Evolutionary conservation across 2,888 invertebrate genomes (phyloP).

Genomic region (Linnaemya vulpina): DNA sequence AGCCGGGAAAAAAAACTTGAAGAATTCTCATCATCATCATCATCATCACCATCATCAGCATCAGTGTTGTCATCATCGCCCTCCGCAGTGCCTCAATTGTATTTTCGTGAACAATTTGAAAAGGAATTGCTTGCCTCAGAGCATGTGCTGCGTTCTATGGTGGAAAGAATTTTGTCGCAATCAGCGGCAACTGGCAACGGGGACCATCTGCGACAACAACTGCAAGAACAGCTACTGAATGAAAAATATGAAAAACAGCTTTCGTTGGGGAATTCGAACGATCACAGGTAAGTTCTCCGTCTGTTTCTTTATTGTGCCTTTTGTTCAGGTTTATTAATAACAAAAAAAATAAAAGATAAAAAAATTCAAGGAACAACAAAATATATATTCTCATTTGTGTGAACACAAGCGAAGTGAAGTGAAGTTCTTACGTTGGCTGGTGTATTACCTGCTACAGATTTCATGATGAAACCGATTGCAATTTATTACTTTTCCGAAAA

Average conservation of each 20-base stretch:
- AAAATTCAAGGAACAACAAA: neutral
- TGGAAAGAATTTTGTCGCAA: slow-evolving; percentile 75
- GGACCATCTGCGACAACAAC: slow-evolving; percentile 15
- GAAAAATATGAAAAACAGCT: slow-evolving; percentile 51
- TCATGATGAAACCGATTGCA: slow-evolving; percentile 20
- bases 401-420: neutral
- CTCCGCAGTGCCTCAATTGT: slow-evolving; percentile 8
- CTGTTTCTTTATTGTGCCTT: slow-evolving; percentile 1
- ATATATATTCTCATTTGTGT: neutral
- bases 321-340: slow-evolving; percentile 26
- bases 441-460: slow-evolving; percentile 19
- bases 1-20: slow-evolving; percentile 29
- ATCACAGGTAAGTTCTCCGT: slow-evolving; percentile 63
- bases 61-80: slow-evolving; percentile 26
- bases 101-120: slow-evolving; percentile 76
- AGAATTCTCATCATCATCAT: slow-evolving; percentile 58
- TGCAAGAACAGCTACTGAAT: slow-evolving; percentile 33
- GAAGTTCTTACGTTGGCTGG: neutral
- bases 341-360: too few relatives aligned
- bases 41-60: slow-evolving; percentile 60
- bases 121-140: slow-evolving; percentile 77
- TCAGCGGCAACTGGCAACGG: slow-evolving; percentile 48
- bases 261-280: slow-evolving; percentile 57
- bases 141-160: slow-evolving; percentile 76
- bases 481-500: slow-evolving; percentile 37